Conservation (phyloP, 2,888 invertebrate genomes). For the Alcis repandata region DNA sequence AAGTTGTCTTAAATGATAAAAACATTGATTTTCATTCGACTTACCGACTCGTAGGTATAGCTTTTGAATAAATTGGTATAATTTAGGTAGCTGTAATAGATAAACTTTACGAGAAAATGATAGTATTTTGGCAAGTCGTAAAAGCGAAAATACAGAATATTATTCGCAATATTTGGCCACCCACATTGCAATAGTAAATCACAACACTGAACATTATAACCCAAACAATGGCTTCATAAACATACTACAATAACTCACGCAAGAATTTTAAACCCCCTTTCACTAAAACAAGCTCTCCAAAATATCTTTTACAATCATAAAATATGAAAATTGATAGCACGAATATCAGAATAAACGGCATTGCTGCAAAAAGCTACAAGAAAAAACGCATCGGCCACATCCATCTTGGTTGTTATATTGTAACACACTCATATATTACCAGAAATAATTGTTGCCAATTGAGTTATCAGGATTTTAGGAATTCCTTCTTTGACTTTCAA, state of each 20-base stretch:
- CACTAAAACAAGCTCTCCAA: constrained; percentile 32
- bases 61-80: background rate
- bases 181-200: constrained; percentile 41
- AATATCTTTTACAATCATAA: constrained; percentile 32
- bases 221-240: constrained; percentile 42
- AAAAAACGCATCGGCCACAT: constrained; percentile 62
- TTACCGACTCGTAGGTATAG: no score
- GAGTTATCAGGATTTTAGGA: constrained; percentile 70
- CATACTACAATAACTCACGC: constrained; percentile 30
- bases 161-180: constrained; percentile 37
- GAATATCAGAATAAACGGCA: constrained; percentile 26
- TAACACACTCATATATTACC: constrained; percentile 69
- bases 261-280: constrained; percentile 34
- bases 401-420: constrained; percentile 63
- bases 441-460: constrained; percentile 69
- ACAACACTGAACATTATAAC: constrained; percentile 33
- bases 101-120: background rate
- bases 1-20: no score
- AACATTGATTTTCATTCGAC: no score
- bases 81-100: background rate
- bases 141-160: constrained; percentile 17
- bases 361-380: constrained; percentile 34
- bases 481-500: constrained; percentile 23
- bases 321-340: constrained; percentile 35
- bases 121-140: background rate